Conservation (phyloP, 2,797 vertebrate genomes). For the Peromyscus aztecus region DNA sequence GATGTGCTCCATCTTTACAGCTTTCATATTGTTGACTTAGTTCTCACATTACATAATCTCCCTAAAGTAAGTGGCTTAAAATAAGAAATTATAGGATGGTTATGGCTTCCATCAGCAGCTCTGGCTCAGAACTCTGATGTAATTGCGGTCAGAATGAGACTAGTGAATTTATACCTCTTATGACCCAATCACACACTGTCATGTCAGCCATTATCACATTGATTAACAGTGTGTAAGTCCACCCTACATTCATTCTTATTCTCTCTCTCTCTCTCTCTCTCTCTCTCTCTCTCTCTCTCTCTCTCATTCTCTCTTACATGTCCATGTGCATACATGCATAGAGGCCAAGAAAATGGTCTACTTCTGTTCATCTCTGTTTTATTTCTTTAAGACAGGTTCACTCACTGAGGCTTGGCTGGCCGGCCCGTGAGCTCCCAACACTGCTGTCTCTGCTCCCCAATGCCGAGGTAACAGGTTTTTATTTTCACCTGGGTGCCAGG, state of each 20-base stretch:
- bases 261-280: not conserved
- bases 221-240: not conserved
- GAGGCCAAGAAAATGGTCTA: not conserved
- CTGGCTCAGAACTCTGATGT: not conserved
- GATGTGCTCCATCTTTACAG: not conserved
- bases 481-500: not conserved
- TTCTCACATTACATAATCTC: not conserved
- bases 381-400: not conserved
- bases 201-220: not conserved
- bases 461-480: not conserved
- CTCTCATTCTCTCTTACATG: too few relatives aligned
- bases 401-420: not conserved
- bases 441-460: not conserved
- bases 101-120: not conserved
- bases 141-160: not conserved
- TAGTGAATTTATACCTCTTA: not conserved
- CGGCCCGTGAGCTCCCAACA: not conserved
- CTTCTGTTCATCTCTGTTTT: not conserved
- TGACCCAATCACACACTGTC: not conserved
- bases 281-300: not conserved
- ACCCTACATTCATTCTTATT: not conserved
- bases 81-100: not conserved
- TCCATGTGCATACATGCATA: too few relatives aligned
- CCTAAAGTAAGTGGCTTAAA: conserved; percentile 11
- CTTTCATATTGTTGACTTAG: not conserved